Conservation (phyloP, 1,140 invertebrate genomes). For the fruit fly (Drosophila melanogaster) region DNA sequence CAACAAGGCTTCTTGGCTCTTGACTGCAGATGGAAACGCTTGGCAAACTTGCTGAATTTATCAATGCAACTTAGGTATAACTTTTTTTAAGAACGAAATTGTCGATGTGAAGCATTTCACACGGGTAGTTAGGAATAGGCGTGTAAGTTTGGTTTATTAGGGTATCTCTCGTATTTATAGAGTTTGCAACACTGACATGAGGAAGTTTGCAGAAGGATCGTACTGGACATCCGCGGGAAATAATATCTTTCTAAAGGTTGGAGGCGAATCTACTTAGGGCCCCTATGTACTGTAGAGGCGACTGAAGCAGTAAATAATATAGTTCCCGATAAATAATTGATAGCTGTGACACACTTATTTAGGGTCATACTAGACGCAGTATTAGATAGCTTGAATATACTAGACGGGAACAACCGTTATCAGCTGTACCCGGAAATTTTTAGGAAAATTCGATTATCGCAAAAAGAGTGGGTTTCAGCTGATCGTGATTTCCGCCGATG, state of each 20-base stretch:
- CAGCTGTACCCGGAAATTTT: no score
- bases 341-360: no score
- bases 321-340: no score
- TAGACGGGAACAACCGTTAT: no score
- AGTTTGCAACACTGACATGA: background rate
- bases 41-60: conserved; percentile 7
- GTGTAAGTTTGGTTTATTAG: background rate
- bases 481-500: no score
- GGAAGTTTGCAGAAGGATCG: background rate
- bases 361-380: no score
- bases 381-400: no score
- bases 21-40: conserved; percentile 2
- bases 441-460: no score
- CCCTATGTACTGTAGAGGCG: no score
- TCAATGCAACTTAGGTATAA: background rate
- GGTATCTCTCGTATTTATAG: background rate
- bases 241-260: background rate
- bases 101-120: background rate
- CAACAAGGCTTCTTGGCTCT: background rate
- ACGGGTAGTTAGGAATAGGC: background rate
- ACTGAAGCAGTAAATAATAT: no score
- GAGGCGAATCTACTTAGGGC: background rate
- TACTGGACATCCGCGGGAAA: conserved; percentile 1
- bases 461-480: no score
- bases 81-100: background rate